phyloP scores from a whole-genome alignment of 2,888 invertebrate genomes.

The Xestoiulus laeticollis region DNA sequence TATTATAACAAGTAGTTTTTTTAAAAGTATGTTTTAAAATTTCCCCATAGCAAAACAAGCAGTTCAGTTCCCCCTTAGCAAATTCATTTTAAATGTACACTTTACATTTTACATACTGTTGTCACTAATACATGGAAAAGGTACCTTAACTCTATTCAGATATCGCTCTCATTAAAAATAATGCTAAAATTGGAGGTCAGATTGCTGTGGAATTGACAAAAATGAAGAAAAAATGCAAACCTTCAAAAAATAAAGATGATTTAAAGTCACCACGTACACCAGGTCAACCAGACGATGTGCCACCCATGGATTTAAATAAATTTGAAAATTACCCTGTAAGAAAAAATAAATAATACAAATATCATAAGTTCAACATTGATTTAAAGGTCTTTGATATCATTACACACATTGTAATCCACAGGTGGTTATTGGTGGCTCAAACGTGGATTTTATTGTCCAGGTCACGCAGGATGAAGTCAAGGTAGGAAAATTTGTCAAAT shows the following conservation, averaged over 20 bases:
- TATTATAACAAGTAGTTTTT: too few species aligned
- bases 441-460: constrained; percentile 60
- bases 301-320: not conserved
- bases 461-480: constrained; percentile 55
- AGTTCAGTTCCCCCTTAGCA: too few species aligned
- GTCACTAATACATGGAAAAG: too few species aligned
- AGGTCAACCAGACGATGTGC: not conserved
- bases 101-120: not conserved
- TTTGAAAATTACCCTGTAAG: constrained; percentile 20
- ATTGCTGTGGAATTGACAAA: constrained; percentile 74
- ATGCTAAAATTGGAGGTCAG: constrained; percentile 83
- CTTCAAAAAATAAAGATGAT: not conserved
- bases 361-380: constrained; percentile 40
- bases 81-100: not conserved
- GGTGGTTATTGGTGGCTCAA: constrained; percentile 62
- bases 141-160: constrained; percentile 66
- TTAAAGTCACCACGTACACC: not conserved
- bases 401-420: constrained; percentile 53
- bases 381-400: not conserved
- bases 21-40: too few species aligned
- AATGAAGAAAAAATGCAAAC: not conserved
- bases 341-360: constrained; percentile 44
- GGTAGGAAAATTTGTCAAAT: constrained; percentile 55
- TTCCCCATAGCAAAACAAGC: too few species aligned
- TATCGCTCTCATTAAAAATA: constrained; percentile 91